These are phyloP conservation scores for Formicarius rufipectus DNA, from an alignment of 2,113 vertebrate species.

Conservation along the genomic window DNA sequence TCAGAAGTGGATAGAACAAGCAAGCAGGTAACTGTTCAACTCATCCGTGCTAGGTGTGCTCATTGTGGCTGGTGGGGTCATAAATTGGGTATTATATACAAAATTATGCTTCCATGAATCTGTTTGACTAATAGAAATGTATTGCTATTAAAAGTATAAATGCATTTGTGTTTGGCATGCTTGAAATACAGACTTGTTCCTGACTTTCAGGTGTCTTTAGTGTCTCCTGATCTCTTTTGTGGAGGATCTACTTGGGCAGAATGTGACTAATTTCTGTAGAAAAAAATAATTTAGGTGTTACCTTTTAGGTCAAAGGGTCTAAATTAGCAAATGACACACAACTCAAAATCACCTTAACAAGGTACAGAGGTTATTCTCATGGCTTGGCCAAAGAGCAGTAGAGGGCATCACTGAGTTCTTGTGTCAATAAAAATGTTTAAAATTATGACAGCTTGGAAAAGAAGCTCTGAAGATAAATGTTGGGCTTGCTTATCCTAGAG, in stretches of 20 bases:
- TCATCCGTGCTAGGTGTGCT: background rate
- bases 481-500: background rate
- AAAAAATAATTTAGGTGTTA: background rate
- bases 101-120: background rate
- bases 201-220: background rate
- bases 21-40: background rate
- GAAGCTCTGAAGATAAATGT: background rate
- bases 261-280: background rate
- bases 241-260: background rate
- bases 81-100: background rate
- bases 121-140: background rate
- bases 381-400: background rate
- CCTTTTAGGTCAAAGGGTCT: background rate
- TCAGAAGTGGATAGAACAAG: background rate
- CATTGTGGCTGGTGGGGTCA: background rate
- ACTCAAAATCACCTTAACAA: background rate
- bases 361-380: background rate
- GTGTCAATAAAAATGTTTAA: background rate
- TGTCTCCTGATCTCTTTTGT: background rate
- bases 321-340: background rate
- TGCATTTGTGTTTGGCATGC: background rate
- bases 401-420: background rate
- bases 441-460: background rate
- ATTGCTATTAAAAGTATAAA: background rate
- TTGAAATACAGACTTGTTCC: background rate